These are phyloP conservation scores for Aporophyla nigra DNA, from an alignment of 2,888 invertebrate genomes.

Conservation along the genomic window DNA sequence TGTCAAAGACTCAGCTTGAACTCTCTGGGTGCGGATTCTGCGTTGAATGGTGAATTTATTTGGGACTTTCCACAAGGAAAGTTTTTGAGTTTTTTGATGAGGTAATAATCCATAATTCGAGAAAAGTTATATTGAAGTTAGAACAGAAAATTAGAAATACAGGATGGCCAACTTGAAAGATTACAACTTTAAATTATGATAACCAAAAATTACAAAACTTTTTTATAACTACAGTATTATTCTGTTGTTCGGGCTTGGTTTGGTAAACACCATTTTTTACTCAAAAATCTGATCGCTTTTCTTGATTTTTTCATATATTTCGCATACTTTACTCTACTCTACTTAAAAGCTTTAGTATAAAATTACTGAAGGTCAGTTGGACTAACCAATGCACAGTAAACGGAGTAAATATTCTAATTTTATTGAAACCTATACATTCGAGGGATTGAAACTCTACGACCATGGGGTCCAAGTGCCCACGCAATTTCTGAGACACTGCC, in stretches of 20 bases:
- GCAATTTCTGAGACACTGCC: too few relatives aligned
- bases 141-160: neutral
- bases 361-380: neutral
- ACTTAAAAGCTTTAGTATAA: neutral
- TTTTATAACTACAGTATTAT: neutral
- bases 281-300: neutral
- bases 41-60: constrained; percentile 20
- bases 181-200: neutral
- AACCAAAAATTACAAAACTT: neutral
- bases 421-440: too few relatives aligned
- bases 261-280: neutral
- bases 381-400: neutral
- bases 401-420: too few relatives aligned
- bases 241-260: too few relatives aligned
- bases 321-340: neutral
- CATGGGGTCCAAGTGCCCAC: too few relatives aligned
- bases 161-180: neutral
- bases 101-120: neutral
- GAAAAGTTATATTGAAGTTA: neutral
- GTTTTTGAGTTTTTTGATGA: constrained; percentile 8
- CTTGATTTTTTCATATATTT: neutral
- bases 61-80: constrained; percentile 3
- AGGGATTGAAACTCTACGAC: too few relatives aligned
- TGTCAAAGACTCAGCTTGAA: too few relatives aligned
- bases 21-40: neutral